A percentile compares a stretch with the other conserved stretches of the same genome.
Conservation (phyloP, 1,140 invertebrate genomes). For the Chelonus insularis region DNA sequence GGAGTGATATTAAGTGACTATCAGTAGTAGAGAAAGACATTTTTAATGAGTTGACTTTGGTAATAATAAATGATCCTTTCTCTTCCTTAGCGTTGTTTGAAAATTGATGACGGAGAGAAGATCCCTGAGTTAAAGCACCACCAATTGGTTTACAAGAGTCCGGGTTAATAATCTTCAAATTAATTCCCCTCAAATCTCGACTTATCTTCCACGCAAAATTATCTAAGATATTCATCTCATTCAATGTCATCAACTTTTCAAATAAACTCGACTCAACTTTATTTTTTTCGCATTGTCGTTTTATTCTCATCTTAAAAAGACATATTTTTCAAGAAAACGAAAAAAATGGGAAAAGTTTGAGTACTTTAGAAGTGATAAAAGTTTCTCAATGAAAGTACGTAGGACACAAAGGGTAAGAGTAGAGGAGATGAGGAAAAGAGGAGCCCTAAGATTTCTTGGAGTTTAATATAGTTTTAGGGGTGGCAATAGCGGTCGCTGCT, state of each 20-base stretch:
- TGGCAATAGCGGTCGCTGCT: conserved; percentile 43
- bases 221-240: conserved; percentile 6
- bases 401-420: conserved; percentile 23
- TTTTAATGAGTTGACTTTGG: not conserved
- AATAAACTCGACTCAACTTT: not conserved
- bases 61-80: conserved; percentile 15
- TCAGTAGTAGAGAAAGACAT: too few species aligned
- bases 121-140: not conserved
- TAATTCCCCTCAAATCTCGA: conserved; percentile 22
- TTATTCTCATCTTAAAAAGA: not conserved
- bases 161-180: conserved; percentile 25
- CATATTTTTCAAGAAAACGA: not conserved
- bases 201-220: not conserved
- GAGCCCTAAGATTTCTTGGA: conserved; percentile 56
- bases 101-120: conserved; percentile 21
- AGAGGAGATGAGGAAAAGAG: conserved; percentile 36
- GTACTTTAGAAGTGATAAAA: conserved; percentile 23
- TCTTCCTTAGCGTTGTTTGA: conserved; percentile 3
- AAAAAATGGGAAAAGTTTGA: conserved; percentile 23
- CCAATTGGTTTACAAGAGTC: conserved; percentile 20
- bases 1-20: too few species aligned
- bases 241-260: not conserved
- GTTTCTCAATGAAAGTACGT: conserved; percentile 18
- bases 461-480: conserved; percentile 62
- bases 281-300: not conserved